A percentile compares a stretch with the other conserved stretches of the same genome.
phyloP scores from a whole-genome alignment of 2,797 vertebrate species.

The Poliocrania exsul region DNA sequence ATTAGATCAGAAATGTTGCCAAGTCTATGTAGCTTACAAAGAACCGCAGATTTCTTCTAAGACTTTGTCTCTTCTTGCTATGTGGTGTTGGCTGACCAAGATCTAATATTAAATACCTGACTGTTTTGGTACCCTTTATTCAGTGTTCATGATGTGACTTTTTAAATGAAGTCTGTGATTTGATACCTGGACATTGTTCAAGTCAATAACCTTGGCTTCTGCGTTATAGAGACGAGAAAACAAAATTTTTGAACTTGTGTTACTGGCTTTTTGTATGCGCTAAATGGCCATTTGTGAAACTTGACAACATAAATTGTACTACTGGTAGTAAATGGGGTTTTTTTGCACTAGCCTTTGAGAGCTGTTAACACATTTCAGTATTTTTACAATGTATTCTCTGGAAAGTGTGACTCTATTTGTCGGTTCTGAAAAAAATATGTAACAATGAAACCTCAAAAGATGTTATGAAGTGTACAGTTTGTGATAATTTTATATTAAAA shows the following conservation, averaged over 20 bases:
- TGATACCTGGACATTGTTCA: conserved; percentile 76
- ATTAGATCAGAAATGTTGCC: conserved; percentile 51
- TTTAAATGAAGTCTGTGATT: conserved; percentile 77
- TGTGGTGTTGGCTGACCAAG: conserved; percentile 67
- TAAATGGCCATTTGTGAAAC: conserved; percentile 79
- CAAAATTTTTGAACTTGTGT: conserved; percentile 68
- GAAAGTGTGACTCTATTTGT: conserved; percentile 82
- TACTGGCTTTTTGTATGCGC: conserved; percentile 78
- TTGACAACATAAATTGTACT: conserved; percentile 75
- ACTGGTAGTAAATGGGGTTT: conserved; percentile 74
- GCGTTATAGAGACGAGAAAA: conserved; percentile 65
- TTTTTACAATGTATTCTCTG: conserved; percentile 83
- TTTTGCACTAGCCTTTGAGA: conserved; percentile 80
- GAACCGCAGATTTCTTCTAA: conserved; percentile 41
- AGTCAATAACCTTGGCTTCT: conserved; percentile 75
- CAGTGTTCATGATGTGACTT: conserved; percentile 77
- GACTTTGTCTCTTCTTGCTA: conserved; percentile 64
- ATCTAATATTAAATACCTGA: conserved; percentile 58
- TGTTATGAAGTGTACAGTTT: conserved; percentile 94
- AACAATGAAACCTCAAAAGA: conserved; percentile 83
- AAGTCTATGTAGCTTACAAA: conserved; percentile 60
- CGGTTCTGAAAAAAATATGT: conserved; percentile 78
- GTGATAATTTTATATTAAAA: conserved; percentile 95
- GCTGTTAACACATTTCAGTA: conserved; percentile 80
- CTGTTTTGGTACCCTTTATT: conserved; percentile 69